phyloP scores from a whole-genome alignment of 1,140 invertebrate species.

The Philopotamus ludificatus region DNA sequence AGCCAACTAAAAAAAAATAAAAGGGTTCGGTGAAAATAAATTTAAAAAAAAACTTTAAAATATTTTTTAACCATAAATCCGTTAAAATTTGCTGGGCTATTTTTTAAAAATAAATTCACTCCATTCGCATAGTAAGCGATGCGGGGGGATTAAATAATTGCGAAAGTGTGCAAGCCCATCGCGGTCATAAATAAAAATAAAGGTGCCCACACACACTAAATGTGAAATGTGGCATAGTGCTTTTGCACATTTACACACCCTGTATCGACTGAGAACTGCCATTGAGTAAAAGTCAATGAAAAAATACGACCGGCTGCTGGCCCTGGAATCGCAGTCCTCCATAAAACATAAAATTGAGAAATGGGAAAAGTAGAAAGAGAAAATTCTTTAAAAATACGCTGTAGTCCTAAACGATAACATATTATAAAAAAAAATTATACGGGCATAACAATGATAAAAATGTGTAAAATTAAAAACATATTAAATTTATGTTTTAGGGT shows the following conservation, averaged over 20 bases:
- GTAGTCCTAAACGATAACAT: no score
- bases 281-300: constrained; percentile 36
- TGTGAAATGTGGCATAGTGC: constrained; percentile 6
- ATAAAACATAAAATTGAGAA: constrained; percentile 31
- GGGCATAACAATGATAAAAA: no score
- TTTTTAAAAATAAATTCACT: not conserved
- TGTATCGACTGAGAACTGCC: constrained; percentile 35
- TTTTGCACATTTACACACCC: constrained; percentile 28
- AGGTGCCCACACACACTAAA: not conserved
- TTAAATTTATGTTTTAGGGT: no score
- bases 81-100: not conserved
- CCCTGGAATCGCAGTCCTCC: not conserved
- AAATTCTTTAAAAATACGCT: no score
- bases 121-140: not conserved
- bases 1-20: constrained; percentile 9
- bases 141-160: not conserved
- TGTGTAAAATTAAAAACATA: no score
- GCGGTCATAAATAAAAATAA: not conserved
- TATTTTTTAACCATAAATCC: not conserved
- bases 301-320: constrained; percentile 22
- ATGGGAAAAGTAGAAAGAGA: not conserved
- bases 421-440: no score
- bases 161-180: not conserved
- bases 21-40: not conserved
- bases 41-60: not conserved